Conservation (phyloP, 2,888 invertebrate genomes). For the Melinaea marsaeus region DNA sequence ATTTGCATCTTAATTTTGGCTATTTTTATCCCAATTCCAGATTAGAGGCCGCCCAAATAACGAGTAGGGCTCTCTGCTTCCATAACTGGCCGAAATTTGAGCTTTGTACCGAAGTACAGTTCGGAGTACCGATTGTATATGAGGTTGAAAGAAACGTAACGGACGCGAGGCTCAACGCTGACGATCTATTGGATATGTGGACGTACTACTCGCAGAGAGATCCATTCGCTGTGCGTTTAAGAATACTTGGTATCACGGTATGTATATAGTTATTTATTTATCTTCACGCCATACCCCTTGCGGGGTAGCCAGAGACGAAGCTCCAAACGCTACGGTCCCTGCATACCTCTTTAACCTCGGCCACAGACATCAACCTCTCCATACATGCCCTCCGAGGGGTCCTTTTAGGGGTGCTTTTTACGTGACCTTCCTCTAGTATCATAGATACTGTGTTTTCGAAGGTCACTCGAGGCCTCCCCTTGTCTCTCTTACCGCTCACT, state of each 20-base stretch:
- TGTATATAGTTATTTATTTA: conserved; percentile 13
- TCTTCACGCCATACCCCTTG: neutral
- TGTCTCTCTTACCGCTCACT: too few relatives aligned
- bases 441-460: too few relatives aligned
- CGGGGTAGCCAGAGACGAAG: too few relatives aligned
- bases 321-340: too few relatives aligned
- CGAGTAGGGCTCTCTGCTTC: conserved; percentile 51
- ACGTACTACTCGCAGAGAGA: conserved; percentile 42
- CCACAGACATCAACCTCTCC: too few relatives aligned
- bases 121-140: conserved; percentile 57
- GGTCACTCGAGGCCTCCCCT: too few relatives aligned
- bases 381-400: too few relatives aligned
- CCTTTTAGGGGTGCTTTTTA: too few relatives aligned
- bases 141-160: conserved; percentile 36
- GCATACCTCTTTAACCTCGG: too few relatives aligned
- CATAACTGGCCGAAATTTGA: conserved; percentile 64
- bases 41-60: conserved; percentile 55
- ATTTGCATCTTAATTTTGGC: too few relatives aligned
- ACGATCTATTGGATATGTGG: conserved; percentile 63
- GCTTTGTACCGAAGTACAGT: conserved; percentile 54
- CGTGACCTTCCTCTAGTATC: too few relatives aligned
- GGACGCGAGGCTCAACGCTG: conserved; percentile 43
- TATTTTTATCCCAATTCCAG: conserved; percentile 39
- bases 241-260: conserved; percentile 53
- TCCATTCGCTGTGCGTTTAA: conserved; percentile 49